Evolutionary conservation across 2,797 vertebrate genomes (phyloP), one percentile per base, ranked within the genome.

Genomic region (Cryptoblepharus egeriae): DNA sequence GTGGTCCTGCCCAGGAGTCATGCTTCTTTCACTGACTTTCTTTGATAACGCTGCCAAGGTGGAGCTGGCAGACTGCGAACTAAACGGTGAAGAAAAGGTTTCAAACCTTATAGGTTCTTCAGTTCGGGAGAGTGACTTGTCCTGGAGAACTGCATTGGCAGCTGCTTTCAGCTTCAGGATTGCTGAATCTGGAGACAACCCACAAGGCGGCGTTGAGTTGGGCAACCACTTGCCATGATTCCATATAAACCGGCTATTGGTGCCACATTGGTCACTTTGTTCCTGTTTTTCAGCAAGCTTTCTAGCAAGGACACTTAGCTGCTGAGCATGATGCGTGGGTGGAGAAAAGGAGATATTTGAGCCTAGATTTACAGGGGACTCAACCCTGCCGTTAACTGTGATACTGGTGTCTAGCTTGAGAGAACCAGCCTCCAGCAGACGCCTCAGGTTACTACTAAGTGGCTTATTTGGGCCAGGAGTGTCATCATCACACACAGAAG

Each of bases 141-240:
- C 98, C 96, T 99, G 98, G 89, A 99, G 97, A 32, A 99, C 99
- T 0, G 99, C 99, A 63, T 99, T 99, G 82, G 99, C 99, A 49
- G 99, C 99, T 0, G 99, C 99, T 94, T 99, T 99, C 92, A 99
- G 94, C 93, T 99, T 99, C 93, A 99, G 97, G 93, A 99, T 99
- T 88, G 99, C 99, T 30, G 99, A 99, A 93, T 99, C 98, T 0
- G 99, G 98, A 49, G 99, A 99, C 76, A 99, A 93, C 93, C 97
- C 96, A 77, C 98, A 98, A 92, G 95, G 93, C 86, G 97, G 93
- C 75, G 96, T 94, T 74, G 97, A 96, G 88, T 97, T 96, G 6
- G 97, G 97, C 63, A 98, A 96, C 99, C 99, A 99, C 94, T 98
- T 98, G 91, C 98, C 98, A 87, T 98, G 96, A 90, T 97, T 97